Evolutionary conservation across 2,113 vertebrate genomes (phyloP), one percentile per base, ranked within the genome.

Genomic region (Pachycephala philippinensis): DNA sequence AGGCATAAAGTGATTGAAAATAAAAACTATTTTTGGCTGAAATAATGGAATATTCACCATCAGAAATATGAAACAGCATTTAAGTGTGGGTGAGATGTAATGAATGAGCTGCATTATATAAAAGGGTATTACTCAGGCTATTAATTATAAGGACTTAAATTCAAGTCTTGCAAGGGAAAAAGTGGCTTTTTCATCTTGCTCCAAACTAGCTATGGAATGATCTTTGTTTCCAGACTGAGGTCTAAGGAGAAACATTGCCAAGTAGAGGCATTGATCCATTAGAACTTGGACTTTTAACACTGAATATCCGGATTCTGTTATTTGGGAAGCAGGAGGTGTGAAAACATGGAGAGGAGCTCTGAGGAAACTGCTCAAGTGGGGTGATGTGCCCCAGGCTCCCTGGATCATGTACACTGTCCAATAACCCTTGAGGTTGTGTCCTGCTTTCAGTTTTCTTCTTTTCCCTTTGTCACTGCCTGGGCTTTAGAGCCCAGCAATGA

Each of bases 81-180:
- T 92, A 88, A 86, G 82, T 92, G 95, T 86, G 84, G 85, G 91
- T 52, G 89, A 90, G 71, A 66, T 57, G 59, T 69, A 91, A 45
- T 94, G 89, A 95, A 90, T 86, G 84, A 88, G 81, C 57, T 89
- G 71, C 22, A n/a, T 93, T 96, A 59, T 70, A 44, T 70, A 86
- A 70, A 91, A 74, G 47, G 49, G 17, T 52, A 33, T 70, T 80
- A 52, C 66, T 72, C 57, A 59, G 84, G 42, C 70, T 93, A 35
- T 70, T 87, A 69, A 72, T 76, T 77, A 28, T 26, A 65, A 76
- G 33, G 87, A 47, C 66, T 69, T 85, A 70, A 84, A 76, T 81
- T 44, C 15, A 53, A 21, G 70, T 69, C 56, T 70, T 72, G 44
- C 76, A 57, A 45, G 65, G 37, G 70, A 13, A 68, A 89, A 95